Percentiles rank a stretch among this genome's conserved stretches.
Evolutionary conservation across 2,797 vertebrate genomes (phyloP).

Genomic region (Clarias platycephalus): DNA sequence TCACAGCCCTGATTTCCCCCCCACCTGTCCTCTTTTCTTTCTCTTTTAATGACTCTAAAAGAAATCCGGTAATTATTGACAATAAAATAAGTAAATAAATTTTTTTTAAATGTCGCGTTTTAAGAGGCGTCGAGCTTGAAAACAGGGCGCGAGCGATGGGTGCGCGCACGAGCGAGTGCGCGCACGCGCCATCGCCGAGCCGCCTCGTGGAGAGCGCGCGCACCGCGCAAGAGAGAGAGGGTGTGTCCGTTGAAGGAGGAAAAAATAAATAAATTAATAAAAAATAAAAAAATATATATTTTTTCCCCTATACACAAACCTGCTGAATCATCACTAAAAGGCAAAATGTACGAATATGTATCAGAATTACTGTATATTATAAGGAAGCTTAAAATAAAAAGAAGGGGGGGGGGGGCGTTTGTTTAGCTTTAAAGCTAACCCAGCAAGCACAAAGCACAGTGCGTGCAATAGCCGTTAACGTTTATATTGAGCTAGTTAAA

Average conservation of each 20-base stretch:
- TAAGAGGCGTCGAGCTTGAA: not conserved
- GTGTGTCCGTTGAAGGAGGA: slow-evolving; percentile 51
- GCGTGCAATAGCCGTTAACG: not conserved
- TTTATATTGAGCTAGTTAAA: not conserved
- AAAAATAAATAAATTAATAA: not conserved
- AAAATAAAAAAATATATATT: not conserved
- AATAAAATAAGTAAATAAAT: no score
- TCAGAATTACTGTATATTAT: no score
- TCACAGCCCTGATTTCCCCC: no score
- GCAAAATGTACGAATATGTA: not conserved
- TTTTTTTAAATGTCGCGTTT: slow-evolving; percentile 5
- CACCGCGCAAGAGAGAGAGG: slow-evolving; percentile 36
- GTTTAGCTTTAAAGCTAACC: slow-evolving; percentile 1
- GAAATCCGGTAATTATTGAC: not conserved
- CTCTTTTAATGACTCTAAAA: no score
- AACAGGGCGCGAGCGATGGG: not conserved
- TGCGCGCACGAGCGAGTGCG: not conserved
- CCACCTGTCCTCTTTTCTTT: no score
- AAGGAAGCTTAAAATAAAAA: not conserved
- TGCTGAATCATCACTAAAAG: not conserved
- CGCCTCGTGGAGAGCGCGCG: slow-evolving; percentile 29
- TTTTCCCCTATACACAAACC: not conserved
- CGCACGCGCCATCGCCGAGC: not conserved
- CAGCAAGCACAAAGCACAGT: not conserved
- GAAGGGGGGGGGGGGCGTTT: not conserved